These are phyloP conservation scores for Odocoileus virginianus DNA, from an alignment of 2,113 vertebrate genomes.

Conservation along the genomic window DNA sequence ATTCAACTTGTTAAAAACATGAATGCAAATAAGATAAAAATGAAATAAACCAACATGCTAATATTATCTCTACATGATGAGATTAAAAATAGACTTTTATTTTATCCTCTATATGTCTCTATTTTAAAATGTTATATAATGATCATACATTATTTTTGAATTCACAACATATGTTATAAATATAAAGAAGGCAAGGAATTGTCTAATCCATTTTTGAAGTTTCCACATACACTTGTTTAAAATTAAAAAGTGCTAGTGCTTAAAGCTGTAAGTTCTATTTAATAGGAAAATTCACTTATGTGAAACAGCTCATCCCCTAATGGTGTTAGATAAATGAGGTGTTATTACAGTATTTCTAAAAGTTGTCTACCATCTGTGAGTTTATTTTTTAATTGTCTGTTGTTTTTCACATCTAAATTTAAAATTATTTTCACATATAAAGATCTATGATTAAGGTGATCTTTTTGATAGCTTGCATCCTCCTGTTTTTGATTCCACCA, in stretches of 20 bases:
- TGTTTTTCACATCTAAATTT: slow-evolving; percentile 50
- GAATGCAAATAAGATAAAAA: neutral
- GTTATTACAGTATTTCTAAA: slow-evolving; percentile 48
- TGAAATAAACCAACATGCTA: neutral
- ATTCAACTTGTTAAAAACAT: neutral
- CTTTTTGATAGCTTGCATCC: neutral
- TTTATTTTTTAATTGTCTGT: slow-evolving; percentile 60
- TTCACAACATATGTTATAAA: slow-evolving; percentile 33
- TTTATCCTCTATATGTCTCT: slow-evolving; percentile 6
- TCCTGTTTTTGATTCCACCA: neutral
- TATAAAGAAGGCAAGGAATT: neutral
- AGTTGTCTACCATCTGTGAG: slow-evolving; percentile 54
- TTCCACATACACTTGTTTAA: slow-evolving; percentile 42
- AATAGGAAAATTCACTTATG: slow-evolving; percentile 47
- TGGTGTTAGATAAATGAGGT: slow-evolving; percentile 42
- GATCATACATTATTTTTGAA: slow-evolving; percentile 39
- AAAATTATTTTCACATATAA: slow-evolving; percentile 39
- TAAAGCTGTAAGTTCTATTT: slow-evolving; percentile 48
- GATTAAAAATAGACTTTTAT: neutral
- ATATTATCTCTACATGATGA: neutral
- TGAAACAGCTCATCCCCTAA: slow-evolving; percentile 25
- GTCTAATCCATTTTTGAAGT: slow-evolving; percentile 22
- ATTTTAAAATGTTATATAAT: slow-evolving; percentile 44
- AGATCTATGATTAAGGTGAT: neutral
- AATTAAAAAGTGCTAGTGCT: slow-evolving; percentile 33